Evolutionary conservation across 2,888 invertebrate species (phyloP).

Genomic region (Ophioninae sp.): DNA sequence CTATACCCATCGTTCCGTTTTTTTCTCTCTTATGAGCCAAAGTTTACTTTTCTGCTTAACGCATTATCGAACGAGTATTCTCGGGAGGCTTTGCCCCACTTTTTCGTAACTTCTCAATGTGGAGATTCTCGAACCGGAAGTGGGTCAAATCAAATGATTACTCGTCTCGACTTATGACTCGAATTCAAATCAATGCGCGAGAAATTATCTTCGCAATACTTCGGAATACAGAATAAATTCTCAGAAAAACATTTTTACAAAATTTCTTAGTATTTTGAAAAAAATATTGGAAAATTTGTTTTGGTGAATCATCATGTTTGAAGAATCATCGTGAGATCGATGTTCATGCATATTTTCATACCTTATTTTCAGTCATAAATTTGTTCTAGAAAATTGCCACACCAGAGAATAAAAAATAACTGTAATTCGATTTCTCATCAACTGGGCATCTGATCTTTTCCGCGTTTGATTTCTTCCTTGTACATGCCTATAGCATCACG

Average conservation of each 20-base stretch:
- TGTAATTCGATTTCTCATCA: not conserved
- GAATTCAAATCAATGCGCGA: not conserved
- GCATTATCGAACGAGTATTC: conserved; percentile 22
- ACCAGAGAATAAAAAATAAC: not conserved
- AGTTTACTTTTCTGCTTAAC: conserved; percentile 32
- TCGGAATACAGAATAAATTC: no score
- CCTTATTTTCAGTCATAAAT: no score
- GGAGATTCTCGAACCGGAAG: not conserved
- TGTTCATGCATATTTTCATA: no score
- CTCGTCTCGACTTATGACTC: not conserved
- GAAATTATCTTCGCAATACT: no score
- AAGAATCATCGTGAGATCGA: no score
- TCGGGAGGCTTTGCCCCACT: conserved; percentile 16
- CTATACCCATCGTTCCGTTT: not conserved
- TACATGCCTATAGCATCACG: conserved; percentile 22
- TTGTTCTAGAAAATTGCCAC: no score
- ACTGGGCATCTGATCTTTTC: conserved; percentile 1
- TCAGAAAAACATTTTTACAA: no score
- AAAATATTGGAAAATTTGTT: no score
- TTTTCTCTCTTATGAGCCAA: conserved; percentile 21
- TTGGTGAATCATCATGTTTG: no score
- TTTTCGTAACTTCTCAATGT: not conserved
- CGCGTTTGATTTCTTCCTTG: conserved; percentile 4
- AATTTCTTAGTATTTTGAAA: no score
- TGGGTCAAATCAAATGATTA: not conserved